Evolutionary conservation across 2,888 invertebrate genomes (phyloP).

Genomic region (Fragum fragum): DNA sequence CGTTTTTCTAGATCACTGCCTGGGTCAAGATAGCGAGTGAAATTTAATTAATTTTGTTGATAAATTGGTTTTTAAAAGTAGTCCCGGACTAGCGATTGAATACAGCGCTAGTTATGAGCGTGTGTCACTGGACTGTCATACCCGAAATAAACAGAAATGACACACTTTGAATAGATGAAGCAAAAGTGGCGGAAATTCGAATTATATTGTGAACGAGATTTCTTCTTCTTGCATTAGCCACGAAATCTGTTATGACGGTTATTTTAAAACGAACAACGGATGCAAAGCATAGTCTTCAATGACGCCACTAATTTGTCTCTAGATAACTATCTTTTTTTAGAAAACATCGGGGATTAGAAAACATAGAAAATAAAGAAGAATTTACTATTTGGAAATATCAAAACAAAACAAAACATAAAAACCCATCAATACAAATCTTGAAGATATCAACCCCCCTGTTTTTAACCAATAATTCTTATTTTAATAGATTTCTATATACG

Average conservation of each 20-base stretch:
- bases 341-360: too few relatives aligned
- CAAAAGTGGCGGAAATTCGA: too few relatives aligned
- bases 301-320: background rate
- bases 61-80: constrained; percentile 68
- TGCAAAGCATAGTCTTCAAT: background rate
- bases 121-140: constrained; percentile 35
- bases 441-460: too few relatives aligned
- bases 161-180: constrained; percentile 9
- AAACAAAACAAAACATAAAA: too few relatives aligned
- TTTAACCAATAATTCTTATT: too few relatives aligned
- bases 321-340: constrained; percentile 6
- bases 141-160: constrained; percentile 34
- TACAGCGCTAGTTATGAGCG: constrained; percentile 32
- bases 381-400: too few relatives aligned
- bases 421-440: too few relatives aligned
- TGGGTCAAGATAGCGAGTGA: constrained; percentile 64
- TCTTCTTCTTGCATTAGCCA: background rate
- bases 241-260: background rate
- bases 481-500: too few relatives aligned
- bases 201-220: background rate
- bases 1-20: constrained; percentile 65
- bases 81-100: constrained; percentile 40
- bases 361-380: too few relatives aligned
- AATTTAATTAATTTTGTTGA: constrained; percentile 70
- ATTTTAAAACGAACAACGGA: background rate